These are phyloP conservation scores for Agrypnus murinus DNA, from an alignment of 2,888 invertebrate genomes.

Conservation along the genomic window DNA sequence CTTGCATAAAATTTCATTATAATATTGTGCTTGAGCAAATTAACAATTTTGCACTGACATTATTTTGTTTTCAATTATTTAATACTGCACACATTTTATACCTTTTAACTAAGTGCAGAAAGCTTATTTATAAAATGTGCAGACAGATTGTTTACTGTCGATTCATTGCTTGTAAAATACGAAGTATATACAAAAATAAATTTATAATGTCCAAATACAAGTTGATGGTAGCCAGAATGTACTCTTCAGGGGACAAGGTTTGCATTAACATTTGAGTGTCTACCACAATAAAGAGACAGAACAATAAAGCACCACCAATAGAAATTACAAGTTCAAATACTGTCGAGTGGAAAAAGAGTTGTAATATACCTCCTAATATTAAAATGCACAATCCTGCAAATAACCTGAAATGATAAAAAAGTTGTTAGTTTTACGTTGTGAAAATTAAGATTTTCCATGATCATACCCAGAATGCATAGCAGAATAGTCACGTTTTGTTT, in stretches of 20 bases:
- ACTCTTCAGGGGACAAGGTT: slow-evolving; percentile 88
- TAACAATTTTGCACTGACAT: too few relatives aligned
- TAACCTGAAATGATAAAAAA: slow-evolving; percentile 72
- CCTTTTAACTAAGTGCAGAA: slow-evolving; percentile 43
- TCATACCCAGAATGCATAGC: slow-evolving; percentile 84
- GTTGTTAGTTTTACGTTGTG: neutral
- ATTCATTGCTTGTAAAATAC: slow-evolving; percentile 79
- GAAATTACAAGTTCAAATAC: slow-evolving; percentile 82
- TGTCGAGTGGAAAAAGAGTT: slow-evolving; percentile 83
- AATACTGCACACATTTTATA: slow-evolving; percentile 21
- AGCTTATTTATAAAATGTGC: neutral
- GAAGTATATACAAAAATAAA: slow-evolving; percentile 86
- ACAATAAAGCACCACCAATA: slow-evolving; percentile 83
- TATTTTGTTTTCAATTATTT: neutral
- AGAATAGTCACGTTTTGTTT: slow-evolving; percentile 89
- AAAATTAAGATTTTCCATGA: neutral
- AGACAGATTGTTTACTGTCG: slow-evolving; percentile 69
- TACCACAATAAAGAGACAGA: slow-evolving; percentile 87
- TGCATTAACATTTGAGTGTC: slow-evolving; percentile 91
- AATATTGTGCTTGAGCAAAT: too few relatives aligned
- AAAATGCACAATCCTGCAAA: slow-evolving; percentile 81
- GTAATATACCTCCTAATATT: slow-evolving; percentile 81
- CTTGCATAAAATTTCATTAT: too few relatives aligned
- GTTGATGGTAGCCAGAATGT: slow-evolving; percentile 89
- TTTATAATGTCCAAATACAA: slow-evolving; percentile 92